Base-by-base conservation (phyloP, 1,140 invertebrate genomes). In the Lithobius niger region DNA sequence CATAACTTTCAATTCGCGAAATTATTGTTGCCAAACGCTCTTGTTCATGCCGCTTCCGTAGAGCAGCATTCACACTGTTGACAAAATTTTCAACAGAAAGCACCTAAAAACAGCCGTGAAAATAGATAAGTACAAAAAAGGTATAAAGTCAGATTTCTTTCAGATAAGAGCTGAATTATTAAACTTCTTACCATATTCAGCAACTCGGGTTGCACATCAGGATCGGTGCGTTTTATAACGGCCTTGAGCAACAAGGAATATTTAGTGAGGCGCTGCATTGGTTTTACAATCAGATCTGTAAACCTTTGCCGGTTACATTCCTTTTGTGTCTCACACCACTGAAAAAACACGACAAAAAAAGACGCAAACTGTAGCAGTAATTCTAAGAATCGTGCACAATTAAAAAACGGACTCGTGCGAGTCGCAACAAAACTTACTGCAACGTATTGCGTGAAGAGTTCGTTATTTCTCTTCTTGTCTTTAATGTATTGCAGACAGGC, bases 261-360 rank as follows among this genome's bases (percentile, higher is more conserved):
- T 63, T 95, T 94, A 16, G 94, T 97, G 53, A 98, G 72, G 45
- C 93, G 76, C 71, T 98, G 93, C 88, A 97, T 95, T 0, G 94
- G 94, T 71, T 93, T 93, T 2, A 94, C 89, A 44, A 97, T 70
- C 52, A 95, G 86, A 66, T 97, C 94, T 57, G 86, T 79, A 24
- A 97, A 74, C 50, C 88, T 81, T 43, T 97, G 73, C 57, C 86
- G 75, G 65, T 90, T 87, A 71, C 88, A 91, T 65, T 90, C 86
- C 65, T 88, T 87, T 66, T 88, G 84, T 15, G 85, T 82, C 70
- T 94, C 89, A 62, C 88, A 91, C 90, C 90, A 94, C 77, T 89
- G 65, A 27, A 70, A 69, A 54, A 44, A 55, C 56, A 52, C 22
- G 59, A 47, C 58, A 54, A 27, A 28, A n/a, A n/a, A n/a, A n/a